phyloP scores from a whole-genome alignment of 2,113 vertebrate genomes.

The Nothoprocta pentlandii region DNA sequence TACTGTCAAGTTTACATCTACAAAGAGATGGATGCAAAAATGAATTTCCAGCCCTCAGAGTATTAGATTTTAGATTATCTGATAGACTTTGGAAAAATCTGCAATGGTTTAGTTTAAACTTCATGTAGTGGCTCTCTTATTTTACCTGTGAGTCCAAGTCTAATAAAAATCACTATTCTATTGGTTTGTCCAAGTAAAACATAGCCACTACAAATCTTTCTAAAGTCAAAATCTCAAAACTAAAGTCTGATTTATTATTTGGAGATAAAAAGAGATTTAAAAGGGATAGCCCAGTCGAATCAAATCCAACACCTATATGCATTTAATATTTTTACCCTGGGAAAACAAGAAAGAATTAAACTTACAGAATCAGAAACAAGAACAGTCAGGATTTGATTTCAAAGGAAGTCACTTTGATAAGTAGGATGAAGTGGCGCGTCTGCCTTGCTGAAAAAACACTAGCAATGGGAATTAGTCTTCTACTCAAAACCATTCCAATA shows the following conservation, averaged over 20 bases:
- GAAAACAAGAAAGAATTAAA: background rate
- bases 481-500: background rate
- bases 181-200: background rate
- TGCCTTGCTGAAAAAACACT: background rate
- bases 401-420: accelerated
- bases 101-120: background rate
- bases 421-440: background rate
- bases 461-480: background rate
- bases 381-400: background rate
- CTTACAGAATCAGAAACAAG: background rate
- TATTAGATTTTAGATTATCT: background rate
- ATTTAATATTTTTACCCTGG: background rate
- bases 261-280: too few relatives aligned
- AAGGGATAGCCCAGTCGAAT: background rate
- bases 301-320: background rate
- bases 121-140: background rate
- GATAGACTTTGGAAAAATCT: background rate
- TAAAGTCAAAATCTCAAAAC: background rate
- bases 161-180: background rate
- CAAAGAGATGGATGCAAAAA: background rate
- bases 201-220: background rate
- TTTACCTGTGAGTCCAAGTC: background rate
- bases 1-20: background rate
- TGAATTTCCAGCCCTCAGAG: background rate
- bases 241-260: background rate